phyloP scores from a whole-genome alignment of 2,888 invertebrate genomes.

The Mechanitis messenoides region DNA sequence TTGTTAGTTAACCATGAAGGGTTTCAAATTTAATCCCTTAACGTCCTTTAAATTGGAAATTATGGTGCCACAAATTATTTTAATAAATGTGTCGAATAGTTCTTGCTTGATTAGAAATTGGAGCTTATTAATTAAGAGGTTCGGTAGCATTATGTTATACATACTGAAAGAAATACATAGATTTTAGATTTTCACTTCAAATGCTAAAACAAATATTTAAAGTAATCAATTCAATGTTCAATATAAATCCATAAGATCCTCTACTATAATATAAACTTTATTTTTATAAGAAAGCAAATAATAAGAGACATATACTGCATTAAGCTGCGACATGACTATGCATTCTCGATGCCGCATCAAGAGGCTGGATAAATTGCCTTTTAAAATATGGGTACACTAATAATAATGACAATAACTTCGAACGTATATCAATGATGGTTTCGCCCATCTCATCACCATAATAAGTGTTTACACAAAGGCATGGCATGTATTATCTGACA shows the following conservation, averaged over 20 bases:
- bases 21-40: constrained; percentile 55
- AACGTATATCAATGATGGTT: constrained; percentile 70
- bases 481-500: constrained; percentile 37
- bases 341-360: constrained; percentile 62
- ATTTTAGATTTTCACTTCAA: too few species aligned
- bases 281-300: constrained; percentile 7
- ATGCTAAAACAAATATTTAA: too few species aligned
- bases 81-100: constrained; percentile 22
- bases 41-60: constrained; percentile 54
- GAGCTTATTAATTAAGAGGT: neutral
- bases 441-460: constrained; percentile 74
- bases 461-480: constrained; percentile 41
- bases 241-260: too few species aligned
- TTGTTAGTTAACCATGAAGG: constrained; percentile 61
- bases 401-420: constrained; percentile 67
- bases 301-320: constrained; percentile 19
- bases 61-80: constrained; percentile 36
- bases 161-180: too few species aligned
- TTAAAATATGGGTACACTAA: constrained; percentile 62
- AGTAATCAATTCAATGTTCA: too few species aligned
- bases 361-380: constrained; percentile 64
- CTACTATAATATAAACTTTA: too few species aligned
- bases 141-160: too few species aligned
- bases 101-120: constrained; percentile 5
- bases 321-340: constrained; percentile 35